Evolutionary conservation across 2,888 invertebrate genomes (phyloP).

Genomic region (Trichogramma dendrolimi): DNA sequence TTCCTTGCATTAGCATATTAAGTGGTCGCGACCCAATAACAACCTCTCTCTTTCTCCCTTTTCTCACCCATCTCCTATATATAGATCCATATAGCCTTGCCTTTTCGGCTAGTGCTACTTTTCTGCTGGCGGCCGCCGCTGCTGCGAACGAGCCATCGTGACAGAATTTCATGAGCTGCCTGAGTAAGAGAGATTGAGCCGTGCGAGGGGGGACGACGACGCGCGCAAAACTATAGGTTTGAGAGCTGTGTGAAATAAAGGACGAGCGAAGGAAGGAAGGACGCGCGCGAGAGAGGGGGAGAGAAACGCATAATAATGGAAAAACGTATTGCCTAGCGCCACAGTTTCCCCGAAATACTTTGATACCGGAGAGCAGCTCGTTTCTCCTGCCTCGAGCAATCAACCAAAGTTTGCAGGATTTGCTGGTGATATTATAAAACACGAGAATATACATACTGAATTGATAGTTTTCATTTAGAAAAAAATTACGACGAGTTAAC

Average conservation of each 20-base stretch:
- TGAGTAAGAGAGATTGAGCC: constrained; percentile 3
- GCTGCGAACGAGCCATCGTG: constrained; percentile 12
- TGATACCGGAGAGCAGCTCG: no score
- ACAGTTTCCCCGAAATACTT: no score
- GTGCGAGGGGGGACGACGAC: neutral
- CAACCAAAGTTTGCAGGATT: no score
- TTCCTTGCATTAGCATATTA: constrained; percentile 49
- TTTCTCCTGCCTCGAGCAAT: no score
- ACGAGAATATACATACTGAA: no score
- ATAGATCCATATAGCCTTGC: constrained; percentile 13
- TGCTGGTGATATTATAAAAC: no score
- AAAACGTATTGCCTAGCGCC: no score
- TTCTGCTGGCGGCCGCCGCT: neutral
- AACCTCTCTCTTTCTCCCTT: constrained; percentile 30
- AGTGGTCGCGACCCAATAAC: constrained; percentile 51
- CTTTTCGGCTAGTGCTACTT: constrained; percentile 6
- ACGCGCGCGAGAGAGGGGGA: neutral
- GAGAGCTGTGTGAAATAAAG: neutral
- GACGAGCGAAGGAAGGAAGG: constrained; percentile 8
- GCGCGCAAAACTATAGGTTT: no score
- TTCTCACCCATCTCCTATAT: constrained; percentile 27
- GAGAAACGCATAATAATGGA: no score
- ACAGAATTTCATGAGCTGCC: constrained; percentile 27
- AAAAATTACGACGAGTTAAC: no score
- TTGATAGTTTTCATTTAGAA: no score